Conservation (phyloP, 2,888 invertebrate genomes). For the Papilio demoleus region DNA sequence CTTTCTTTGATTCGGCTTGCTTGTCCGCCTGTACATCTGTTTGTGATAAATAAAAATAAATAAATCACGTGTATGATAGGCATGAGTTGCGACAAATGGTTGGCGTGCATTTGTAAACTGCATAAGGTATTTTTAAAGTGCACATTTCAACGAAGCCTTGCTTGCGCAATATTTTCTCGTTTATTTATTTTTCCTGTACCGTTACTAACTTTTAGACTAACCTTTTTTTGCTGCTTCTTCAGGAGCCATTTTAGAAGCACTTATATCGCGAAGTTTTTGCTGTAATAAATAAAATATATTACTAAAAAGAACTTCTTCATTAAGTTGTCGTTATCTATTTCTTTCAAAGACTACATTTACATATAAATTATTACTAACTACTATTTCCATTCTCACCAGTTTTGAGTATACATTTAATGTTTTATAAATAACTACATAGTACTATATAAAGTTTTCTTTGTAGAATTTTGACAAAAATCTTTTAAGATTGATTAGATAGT, state of each 20-base stretch:
- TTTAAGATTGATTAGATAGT: not conserved
- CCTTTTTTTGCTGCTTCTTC: slow-evolving; percentile 48
- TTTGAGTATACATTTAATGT: no score
- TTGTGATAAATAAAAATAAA: slow-evolving; percentile 29
- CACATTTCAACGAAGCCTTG: no score
- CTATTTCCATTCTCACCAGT: no score
- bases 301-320: no score
- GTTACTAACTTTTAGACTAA: slow-evolving; percentile 30
- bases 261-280: slow-evolving; percentile 58
- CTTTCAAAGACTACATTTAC: no score
- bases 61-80: not conserved
- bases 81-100: not conserved
- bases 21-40: slow-evolving; percentile 49
- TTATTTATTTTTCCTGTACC: no score
- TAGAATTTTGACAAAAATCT: not conserved
- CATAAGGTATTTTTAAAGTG: no score
- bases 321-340: no score
- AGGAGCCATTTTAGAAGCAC: slow-evolving; percentile 46
- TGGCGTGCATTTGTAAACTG: not conserved
- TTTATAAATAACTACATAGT: no score
- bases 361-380: no score
- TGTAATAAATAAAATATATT: slow-evolving; percentile 46
- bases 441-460: not conserved
- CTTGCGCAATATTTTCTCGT: not conserved
- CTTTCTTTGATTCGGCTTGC: slow-evolving; percentile 49